Percentiles rank a stretch among this genome's conserved stretches.
Evolutionary conservation across 2,113 vertebrate species (phyloP).

Genomic region (Strigops habroptila): DNA sequence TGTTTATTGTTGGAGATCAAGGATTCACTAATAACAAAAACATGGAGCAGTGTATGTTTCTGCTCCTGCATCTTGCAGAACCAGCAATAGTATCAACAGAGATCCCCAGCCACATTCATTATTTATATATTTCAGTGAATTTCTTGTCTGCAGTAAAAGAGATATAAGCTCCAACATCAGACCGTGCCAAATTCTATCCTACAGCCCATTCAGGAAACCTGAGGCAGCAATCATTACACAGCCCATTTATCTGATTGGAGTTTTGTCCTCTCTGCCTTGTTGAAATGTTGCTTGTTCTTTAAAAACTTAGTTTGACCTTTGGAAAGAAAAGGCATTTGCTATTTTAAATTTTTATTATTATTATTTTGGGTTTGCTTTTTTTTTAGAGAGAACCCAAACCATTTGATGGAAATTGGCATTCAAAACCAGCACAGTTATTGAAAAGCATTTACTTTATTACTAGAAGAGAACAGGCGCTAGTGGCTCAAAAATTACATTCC

Average conservation of each 20-base stretch:
- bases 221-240: conserved; percentile 50
- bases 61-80: conserved; percentile 57
- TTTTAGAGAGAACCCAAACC: background rate
- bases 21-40: conserved; percentile 51
- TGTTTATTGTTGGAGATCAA: conserved; percentile 43
- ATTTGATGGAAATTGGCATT: conserved; percentile 32
- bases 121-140: conserved; percentile 75
- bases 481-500: conserved; percentile 42
- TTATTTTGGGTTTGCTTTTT: background rate
- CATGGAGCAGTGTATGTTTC: conserved; percentile 23
- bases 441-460: conserved; percentile 47
- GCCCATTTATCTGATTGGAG: conserved; percentile 60
- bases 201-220: conserved; percentile 40
- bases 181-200: conserved; percentile 54
- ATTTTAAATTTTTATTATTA: background rate
- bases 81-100: conserved; percentile 41
- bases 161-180: conserved; percentile 56
- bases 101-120: conserved; percentile 72
- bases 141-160: conserved; percentile 72
- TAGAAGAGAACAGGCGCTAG: background rate
- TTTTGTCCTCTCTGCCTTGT: conserved; percentile 55
- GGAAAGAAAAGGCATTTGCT: conserved; percentile 25
- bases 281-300: conserved; percentile 45
- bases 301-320: conserved; percentile 60
- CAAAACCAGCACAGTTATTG: conserved; percentile 24